Conservation (phyloP, 2,888 invertebrate species). For the Drosophila macrospina region DNA sequence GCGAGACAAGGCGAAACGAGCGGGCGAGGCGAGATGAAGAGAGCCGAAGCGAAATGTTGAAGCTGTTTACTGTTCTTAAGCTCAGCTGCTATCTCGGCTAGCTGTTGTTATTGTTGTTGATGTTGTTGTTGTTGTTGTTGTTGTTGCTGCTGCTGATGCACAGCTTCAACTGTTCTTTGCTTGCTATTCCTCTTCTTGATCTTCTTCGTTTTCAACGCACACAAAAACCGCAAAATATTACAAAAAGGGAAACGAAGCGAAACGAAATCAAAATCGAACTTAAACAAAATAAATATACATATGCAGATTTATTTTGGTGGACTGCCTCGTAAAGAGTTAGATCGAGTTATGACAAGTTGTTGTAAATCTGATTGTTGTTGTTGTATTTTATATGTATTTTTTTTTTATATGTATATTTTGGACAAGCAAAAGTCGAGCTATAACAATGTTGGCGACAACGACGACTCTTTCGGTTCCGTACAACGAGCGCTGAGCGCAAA, state of each 20-base stretch:
- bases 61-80: slow-evolving; percentile 72
- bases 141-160: slow-evolving; percentile 37
- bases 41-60: slow-evolving; percentile 14
- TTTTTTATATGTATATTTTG: slow-evolving; percentile 38
- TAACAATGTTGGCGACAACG: slow-evolving; percentile 64
- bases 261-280: background rate
- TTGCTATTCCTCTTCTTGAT: slow-evolving; percentile 21
- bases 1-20: slow-evolving; percentile 1
- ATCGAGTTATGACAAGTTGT: slow-evolving; percentile 60
- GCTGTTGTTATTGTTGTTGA: slow-evolving; percentile 21
- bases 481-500: slow-evolving; percentile 79
- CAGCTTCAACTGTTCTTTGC: slow-evolving; percentile 52
- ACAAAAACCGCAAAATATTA: slow-evolving; percentile 62
- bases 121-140: slow-evolving; percentile 18
- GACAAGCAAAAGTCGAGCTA: slow-evolving; percentile 27
- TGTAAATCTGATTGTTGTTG: slow-evolving; percentile 17
- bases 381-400: slow-evolving; percentile 11
- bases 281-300: slow-evolving; percentile 23
- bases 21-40: background rate
- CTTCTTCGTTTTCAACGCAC: slow-evolving; percentile 35
- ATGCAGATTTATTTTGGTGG: slow-evolving; percentile 53
- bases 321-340: slow-evolving; percentile 49
- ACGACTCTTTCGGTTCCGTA: slow-evolving; percentile 76
- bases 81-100: slow-evolving; percentile 61
- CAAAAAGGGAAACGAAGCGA: slow-evolving; percentile 31